These are phyloP conservation scores for Willowsia nigromaculata DNA, from an alignment of 2,888 invertebrate genomes.

Conservation along the genomic window DNA sequence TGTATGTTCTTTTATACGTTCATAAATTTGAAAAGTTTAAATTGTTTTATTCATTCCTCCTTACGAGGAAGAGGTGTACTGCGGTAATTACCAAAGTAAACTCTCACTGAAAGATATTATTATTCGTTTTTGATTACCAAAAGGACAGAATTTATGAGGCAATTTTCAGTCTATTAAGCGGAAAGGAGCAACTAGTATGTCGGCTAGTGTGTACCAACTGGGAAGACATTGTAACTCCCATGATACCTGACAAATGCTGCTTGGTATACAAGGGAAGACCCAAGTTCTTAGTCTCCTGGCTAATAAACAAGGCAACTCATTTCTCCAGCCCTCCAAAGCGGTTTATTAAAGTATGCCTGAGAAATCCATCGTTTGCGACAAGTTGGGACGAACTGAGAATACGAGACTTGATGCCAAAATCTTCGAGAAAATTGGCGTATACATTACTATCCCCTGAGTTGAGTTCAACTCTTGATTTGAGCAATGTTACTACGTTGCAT, in stretches of 20 bases:
- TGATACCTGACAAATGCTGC: slow-evolving; percentile 42
- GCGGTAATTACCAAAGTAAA: not conserved
- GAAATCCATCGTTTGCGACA: slow-evolving; percentile 40
- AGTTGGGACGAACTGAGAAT: slow-evolving; percentile 53
- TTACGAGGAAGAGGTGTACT: not conserved
- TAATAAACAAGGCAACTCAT: slow-evolving; percentile 25
- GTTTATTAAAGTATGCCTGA: slow-evolving; percentile 34
- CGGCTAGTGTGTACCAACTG: slow-evolving; percentile 67
- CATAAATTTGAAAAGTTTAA: not conserved
- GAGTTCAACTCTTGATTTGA: slow-evolving; percentile 33
- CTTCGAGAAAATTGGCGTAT: not conserved
- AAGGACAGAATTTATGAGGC: slow-evolving; percentile 72
- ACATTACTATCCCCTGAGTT: slow-evolving; percentile 17
- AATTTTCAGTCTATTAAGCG: slow-evolving; percentile 61
- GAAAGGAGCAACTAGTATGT: slow-evolving; percentile 63
- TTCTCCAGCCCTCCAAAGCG: slow-evolving; percentile 29
- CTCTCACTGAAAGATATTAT: not conserved
- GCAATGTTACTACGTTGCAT: slow-evolving; percentile 46
- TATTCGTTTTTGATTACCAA: slow-evolving; percentile 4
- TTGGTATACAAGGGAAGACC: slow-evolving; percentile 58
- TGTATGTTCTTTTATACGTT: slow-evolving; percentile 35
- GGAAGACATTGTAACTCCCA: slow-evolving; percentile 51
- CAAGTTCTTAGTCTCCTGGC: slow-evolving; percentile 4
- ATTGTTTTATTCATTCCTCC: not conserved
- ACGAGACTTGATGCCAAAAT: slow-evolving; percentile 38